Percentiles rank a stretch among this genome's conserved stretches.
Evolutionary conservation across 2,888 invertebrate genomes (phyloP).

Genomic region (Diabrotica balteata): DNA sequence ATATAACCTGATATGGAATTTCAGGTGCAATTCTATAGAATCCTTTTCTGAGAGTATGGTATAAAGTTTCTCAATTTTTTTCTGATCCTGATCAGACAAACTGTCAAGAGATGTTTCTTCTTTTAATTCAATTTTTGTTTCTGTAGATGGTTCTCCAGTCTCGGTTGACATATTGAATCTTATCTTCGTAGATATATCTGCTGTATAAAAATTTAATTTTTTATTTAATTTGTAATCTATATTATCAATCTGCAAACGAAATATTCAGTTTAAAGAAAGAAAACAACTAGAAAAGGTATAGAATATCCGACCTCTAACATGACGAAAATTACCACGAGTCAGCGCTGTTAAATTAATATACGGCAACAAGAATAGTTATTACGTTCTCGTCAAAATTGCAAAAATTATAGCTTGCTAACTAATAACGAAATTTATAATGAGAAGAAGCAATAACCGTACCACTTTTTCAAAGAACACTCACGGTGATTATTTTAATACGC

Average conservation of each 20-base stretch:
- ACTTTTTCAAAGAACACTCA: slow-evolving; percentile 21
- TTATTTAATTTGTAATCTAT: too few species aligned
- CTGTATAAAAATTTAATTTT: too few species aligned
- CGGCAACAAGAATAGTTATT: slow-evolving; percentile 17
- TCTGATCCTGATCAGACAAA: slow-evolving; percentile 82
- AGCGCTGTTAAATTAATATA: slow-evolving; percentile 13
- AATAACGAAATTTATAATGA: slow-evolving; percentile 26
- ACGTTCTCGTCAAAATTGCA: slow-evolving; percentile 17
- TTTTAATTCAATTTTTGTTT: slow-evolving; percentile 60
- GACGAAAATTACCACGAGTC: slow-evolving; percentile 9
- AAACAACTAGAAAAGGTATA: background rate
- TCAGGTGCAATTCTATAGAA: slow-evolving; percentile 95
- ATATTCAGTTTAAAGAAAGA: too few species aligned
- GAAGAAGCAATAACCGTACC: slow-evolving; percentile 25
- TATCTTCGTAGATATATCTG: too few species aligned
- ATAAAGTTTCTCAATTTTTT: slow-evolving; percentile 85
- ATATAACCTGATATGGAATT: slow-evolving; percentile 97
- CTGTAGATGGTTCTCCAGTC: slow-evolving; percentile 53
- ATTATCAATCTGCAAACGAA: too few species aligned
- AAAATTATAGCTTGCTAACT: slow-evolving; percentile 19
- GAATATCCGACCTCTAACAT: slow-evolving; percentile 4
- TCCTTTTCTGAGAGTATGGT: slow-evolving; percentile 94
- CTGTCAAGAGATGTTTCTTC: slow-evolving; percentile 68
- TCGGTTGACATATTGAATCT: slow-evolving; percentile 48
- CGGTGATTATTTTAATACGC: slow-evolving; percentile 22